Evolutionary conservation across 2,888 invertebrate genomes (phyloP).

Genomic region (Cerastis leucographa): DNA sequence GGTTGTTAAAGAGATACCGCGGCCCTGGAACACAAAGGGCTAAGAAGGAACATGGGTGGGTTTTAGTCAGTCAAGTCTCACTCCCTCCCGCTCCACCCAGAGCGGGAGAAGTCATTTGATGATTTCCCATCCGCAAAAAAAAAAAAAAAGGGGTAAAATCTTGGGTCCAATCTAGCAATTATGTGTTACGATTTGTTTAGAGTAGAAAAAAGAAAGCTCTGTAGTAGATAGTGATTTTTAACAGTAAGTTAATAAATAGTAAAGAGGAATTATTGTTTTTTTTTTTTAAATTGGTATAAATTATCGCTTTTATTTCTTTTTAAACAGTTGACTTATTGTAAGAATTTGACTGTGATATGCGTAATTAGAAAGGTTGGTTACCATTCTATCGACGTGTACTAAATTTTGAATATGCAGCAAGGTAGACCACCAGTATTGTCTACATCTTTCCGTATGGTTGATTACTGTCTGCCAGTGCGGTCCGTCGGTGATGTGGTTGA

Average conservation of each 20-base stretch:
- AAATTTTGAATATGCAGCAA: slow-evolving; percentile 79
- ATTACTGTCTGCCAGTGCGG: slow-evolving; percentile 83
- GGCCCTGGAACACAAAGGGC: no score
- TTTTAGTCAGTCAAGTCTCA: no score
- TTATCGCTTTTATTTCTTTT: neutral
- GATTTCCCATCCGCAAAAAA: no score
- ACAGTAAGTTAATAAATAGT: no score
- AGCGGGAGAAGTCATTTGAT: no score
- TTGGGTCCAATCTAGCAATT: neutral
- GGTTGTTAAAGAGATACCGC: no score
- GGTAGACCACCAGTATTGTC: slow-evolving; percentile 77
- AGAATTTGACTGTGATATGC: no score
- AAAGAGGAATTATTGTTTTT: no score
- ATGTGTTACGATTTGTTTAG: neutral
- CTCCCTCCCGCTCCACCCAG: no score
- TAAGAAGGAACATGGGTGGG: no score
- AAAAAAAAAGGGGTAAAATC: neutral
- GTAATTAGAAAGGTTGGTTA: slow-evolving; percentile 49
- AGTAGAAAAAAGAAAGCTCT: neutral
- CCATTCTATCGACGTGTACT: slow-evolving; percentile 66
- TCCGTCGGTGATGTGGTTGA: slow-evolving; percentile 76
- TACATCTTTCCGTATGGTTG: slow-evolving; percentile 58
- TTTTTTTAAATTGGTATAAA: no score
- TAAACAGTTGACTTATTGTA: neutral
- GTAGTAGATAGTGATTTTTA: neutral